Percentiles rank a stretch among this genome's conserved stretches.
Evolutionary conservation across 2,113 vertebrate species (phyloP).

Genomic region (Platysternon megacephalum): DNA sequence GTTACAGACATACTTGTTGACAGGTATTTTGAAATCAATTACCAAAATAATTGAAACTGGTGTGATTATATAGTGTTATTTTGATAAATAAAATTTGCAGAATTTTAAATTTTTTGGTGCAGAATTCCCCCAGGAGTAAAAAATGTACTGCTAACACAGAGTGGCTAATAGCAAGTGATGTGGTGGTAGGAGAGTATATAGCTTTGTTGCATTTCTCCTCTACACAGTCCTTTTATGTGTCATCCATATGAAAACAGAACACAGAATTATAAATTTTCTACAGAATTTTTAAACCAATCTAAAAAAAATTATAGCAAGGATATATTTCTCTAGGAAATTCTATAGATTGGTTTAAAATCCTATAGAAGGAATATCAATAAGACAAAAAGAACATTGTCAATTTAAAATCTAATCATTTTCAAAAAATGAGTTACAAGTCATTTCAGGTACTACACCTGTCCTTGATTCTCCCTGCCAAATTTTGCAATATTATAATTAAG

Average conservation of each 20-base stretch:
- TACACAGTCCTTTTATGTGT: neutral
- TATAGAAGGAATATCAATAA: neutral
- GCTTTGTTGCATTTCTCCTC: neutral
- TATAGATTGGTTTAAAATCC: neutral
- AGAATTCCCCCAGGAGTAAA: neutral
- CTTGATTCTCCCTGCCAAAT: neutral
- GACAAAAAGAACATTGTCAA: neutral
- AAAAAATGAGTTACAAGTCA: neutral
- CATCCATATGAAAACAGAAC: neutral
- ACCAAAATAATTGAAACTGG: too few species aligned
- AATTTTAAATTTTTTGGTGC: too few species aligned
- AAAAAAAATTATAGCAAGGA: neutral
- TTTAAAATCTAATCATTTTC: neutral
- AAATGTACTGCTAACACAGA: neutral
- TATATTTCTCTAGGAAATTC: neutral
- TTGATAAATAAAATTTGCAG: too few species aligned
- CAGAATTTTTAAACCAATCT: neutral
- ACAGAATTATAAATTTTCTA: neutral
- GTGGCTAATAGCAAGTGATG: neutral
- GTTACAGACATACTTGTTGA: too few species aligned
- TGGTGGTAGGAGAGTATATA: neutral
- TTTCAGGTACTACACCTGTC: neutral
- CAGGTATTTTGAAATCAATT: too few species aligned
- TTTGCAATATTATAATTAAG: neutral
- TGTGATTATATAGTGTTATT: too few species aligned